These are phyloP conservation scores for Alectura lathami DNA, from an alignment of 2,113 vertebrate species.

Conservation along the genomic window DNA sequence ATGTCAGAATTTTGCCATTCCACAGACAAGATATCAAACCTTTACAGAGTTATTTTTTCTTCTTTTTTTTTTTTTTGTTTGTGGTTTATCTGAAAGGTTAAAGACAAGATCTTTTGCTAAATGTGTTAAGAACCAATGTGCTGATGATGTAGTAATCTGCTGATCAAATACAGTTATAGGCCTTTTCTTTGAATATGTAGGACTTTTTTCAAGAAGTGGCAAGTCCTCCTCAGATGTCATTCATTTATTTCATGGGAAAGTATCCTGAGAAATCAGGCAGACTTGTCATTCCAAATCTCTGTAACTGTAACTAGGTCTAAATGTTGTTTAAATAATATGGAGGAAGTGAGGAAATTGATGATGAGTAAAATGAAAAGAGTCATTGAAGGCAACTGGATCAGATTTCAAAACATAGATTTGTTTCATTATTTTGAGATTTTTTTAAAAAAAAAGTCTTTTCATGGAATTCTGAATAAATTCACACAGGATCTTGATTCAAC, in stretches of 20 bases:
- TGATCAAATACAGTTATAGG: neutral
- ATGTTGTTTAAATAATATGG: neutral
- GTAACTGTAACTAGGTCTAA: neutral
- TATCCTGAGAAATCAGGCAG: neutral
- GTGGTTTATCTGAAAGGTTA: no score
- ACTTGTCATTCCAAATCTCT: neutral
- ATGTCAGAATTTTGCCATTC: neutral
- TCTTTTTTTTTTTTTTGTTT: no score
- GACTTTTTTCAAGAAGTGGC: neutral
- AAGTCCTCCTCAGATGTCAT: neutral
- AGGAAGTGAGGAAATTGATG: neutral
- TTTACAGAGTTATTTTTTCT: no score
- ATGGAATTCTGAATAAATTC: neutral
- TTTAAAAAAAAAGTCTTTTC: neutral
- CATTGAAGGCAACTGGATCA: neutral
- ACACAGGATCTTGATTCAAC: neutral
- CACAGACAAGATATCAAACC: neutral
- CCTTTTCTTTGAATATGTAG: neutral
- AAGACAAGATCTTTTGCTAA: rapidly evolving
- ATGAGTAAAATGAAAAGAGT: neutral
- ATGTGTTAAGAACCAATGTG: neutral
- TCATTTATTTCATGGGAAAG: neutral
- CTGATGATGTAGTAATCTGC: neutral
- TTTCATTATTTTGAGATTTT: neutral
- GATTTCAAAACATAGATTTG: neutral